Base-by-base conservation (phyloP, 2,888 invertebrate species). In the Palloptera scutellata region DNA sequence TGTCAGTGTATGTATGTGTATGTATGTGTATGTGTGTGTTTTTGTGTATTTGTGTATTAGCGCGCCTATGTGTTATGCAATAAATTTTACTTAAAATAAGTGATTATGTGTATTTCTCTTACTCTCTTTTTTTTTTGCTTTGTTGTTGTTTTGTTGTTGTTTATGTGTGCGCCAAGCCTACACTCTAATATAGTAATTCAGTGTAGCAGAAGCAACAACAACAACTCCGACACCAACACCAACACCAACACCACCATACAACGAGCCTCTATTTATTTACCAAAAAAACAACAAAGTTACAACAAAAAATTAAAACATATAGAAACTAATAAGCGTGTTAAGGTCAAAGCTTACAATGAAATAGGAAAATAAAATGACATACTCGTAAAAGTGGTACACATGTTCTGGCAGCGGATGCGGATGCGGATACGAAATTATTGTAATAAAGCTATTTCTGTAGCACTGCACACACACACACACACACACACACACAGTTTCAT, bases 21-120 rank as follows among this genome's bases (percentile, higher is more conserved):
- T 15, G 30, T 10, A 11, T n/a, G n/a, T n/a, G n/a, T n/a, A n/a
- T n/a, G n/a, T n/a, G n/a, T n/a, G n/a, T n/a, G n/a, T n/a, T n/a
- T 13, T 10, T 15, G 15, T 19, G 15, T 10, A n/a, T 30, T n/a
- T 45, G 41, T n/a, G 42, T n/a, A 42, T n/a, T 43, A 11, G n/a
- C 43, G 20, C 54, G 62, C 62, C 62, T 19, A 20, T 42, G 54
- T 20, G 61, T 40, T 55, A 58, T 52, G 66, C 66, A 65, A 74
- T 76, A 76, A 76, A 78, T 75, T 70, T 60, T 59, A 75, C 72
- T 77, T 73, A 72, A 74, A 72, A 68, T 67, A 66, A 73, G 72
- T 75, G 72, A 75, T 70, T 72, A 67, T 72, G 72, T 71, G 66
- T 68, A 54, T 67, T 61, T 61, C 15, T 15, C 42, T 19, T 15